Conservation (phyloP, 2,113 vertebrate species). For the Tor tambroides region DNA sequence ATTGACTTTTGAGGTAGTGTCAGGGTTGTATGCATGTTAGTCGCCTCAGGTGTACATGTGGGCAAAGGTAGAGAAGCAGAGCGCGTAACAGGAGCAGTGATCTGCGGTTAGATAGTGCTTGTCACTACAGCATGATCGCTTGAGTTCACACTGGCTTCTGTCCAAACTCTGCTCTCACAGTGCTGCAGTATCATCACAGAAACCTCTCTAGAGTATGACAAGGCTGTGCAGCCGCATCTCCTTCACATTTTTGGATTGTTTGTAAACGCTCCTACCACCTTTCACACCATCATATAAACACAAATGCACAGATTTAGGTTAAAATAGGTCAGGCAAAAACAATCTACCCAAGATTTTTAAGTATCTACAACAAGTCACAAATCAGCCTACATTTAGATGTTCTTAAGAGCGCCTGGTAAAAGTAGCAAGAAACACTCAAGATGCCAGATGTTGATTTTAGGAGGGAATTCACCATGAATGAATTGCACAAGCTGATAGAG, state of each 20-base stretch:
- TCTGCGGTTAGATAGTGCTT: conserved; percentile 4
- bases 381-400: background rate
- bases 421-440: background rate
- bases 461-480: background rate
- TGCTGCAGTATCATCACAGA: conserved; percentile 10
- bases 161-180: conserved; percentile 14
- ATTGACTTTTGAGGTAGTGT: conserved; percentile 27
- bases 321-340: background rate
- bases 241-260: background rate
- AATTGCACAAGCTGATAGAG: background rate
- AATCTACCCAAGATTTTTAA: background rate
- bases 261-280: background rate
- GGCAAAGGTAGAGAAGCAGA: background rate
- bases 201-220: background rate
- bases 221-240: background rate
- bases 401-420: background rate
- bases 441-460: conserved; percentile 17
- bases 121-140: background rate
- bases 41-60: conserved; percentile 18
- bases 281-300: background rate
- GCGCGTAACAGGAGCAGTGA: background rate
- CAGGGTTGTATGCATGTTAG: background rate
- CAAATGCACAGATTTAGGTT: background rate
- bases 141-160: background rate
- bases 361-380: background rate